Evolutionary conservation across 2,797 vertebrate genomes (phyloP), one percentile per base, ranked within the genome.

Genomic region (Clarias pachynema): DNA sequence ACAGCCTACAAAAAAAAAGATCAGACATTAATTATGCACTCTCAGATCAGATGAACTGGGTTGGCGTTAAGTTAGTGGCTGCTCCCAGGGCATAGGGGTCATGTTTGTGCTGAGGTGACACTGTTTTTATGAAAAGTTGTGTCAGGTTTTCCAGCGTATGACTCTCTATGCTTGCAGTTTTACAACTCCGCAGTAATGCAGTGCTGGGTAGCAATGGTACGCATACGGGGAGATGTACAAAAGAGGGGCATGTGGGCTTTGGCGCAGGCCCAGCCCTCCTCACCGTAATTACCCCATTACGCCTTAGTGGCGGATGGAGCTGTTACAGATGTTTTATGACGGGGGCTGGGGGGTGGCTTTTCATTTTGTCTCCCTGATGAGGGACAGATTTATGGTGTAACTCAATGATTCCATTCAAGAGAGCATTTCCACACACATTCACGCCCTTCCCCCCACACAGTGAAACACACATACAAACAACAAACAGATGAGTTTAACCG

Each of bases 311-410:
- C 91, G 90, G 94, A 95, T 94, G 93, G 94, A 95, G 92, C 94
- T 92, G 93, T 95, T 95, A 92, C 95, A 95, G 95, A 95, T 96
- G 95, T 95, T 96, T 96, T 96, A 96, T 95, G 94, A 94, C 80
- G 86, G 93, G 81, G 66, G 82, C 75, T 44, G 57, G 84, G 83
- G 85, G 92, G 82, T 75, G 90, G 90, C 94, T 96, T 94, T 94
- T 95, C 93, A 93, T 95, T 95, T 94, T 95, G 94, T 95, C 93
- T 94, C 91, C 91, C 87, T 93, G 92, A 92, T 94, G 94, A 95
- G 91, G 93, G 94, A 94, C 93, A 93, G 94, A 95, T 95, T 95
- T 94, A 95, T 92, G 93, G 92, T 86, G 85, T 86, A 84, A 93
- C 89, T 92, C 91, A 90, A 89, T 88, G 92, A 91, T 92, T 90